A percentile compares a stretch with the other conserved stretches of the same genome.
Evolutionary conservation across 2,797 vertebrate species (phyloP).

Genomic region (Pterois miles): DNA sequence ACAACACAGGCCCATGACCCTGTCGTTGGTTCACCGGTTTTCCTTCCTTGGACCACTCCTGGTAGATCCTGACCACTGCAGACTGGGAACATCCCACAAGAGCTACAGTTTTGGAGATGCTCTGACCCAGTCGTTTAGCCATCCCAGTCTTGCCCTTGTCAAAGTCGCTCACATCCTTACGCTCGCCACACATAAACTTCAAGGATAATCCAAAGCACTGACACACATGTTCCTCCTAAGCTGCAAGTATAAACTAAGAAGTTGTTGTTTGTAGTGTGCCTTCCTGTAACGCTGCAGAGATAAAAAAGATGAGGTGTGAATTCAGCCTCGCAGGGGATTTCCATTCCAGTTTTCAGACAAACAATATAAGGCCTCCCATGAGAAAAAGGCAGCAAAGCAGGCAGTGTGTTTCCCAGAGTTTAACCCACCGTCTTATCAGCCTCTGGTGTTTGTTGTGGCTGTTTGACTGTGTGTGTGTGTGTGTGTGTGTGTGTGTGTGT

Average conservation of each 20-base stretch:
- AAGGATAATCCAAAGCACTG: no score
- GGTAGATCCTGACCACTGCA: no score
- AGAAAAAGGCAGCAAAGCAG: constrained; percentile 38
- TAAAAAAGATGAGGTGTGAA: constrained; percentile 36
- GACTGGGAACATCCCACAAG: no score
- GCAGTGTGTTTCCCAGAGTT: constrained; percentile 40
- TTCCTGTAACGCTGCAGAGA: constrained; percentile 28
- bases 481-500: not conserved
- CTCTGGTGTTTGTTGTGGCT: constrained; percentile 46
- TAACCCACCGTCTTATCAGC: constrained; percentile 54
- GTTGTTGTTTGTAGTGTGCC: constrained; percentile 1
- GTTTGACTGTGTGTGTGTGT: constrained; percentile 7
- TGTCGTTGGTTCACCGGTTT: no score
- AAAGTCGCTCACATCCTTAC: no score
- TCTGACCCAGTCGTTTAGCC: no score
- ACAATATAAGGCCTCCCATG: constrained; percentile 38
- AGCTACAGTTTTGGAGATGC: no score
- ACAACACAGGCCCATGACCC: no score
- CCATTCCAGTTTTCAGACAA: constrained; percentile 42
- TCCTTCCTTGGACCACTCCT: no score
- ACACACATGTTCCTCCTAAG: not conserved
- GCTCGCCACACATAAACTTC: no score
- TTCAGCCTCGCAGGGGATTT: constrained; percentile 35
- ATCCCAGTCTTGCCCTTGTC: no score
- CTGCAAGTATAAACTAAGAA: not conserved